These are phyloP conservation scores for Procambarus clarkii DNA, from an alignment of 1,140 invertebrate species.

Conservation along the genomic window DNA sequence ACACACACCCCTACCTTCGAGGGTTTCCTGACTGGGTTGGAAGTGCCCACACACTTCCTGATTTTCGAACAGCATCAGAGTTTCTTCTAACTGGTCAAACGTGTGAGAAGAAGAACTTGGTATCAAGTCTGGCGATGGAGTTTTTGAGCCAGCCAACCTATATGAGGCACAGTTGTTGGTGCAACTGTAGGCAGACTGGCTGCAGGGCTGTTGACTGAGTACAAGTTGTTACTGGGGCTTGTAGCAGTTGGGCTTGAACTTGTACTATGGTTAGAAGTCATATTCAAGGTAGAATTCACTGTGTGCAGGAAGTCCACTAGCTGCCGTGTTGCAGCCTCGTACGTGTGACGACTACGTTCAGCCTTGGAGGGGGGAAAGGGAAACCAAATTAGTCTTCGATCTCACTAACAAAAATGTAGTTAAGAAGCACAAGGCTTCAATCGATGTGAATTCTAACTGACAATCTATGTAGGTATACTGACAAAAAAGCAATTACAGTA, in stretches of 20 bases:
- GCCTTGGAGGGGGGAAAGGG: constrained; percentile 8
- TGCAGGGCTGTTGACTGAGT: background rate
- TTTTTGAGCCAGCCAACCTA: constrained; percentile 17
- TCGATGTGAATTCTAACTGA: background rate
- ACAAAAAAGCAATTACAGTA: no score
- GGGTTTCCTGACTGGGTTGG: constrained; percentile 50
- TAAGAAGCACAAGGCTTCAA: background rate
- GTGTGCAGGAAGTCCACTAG: constrained; percentile 59
- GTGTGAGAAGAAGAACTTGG: background rate
- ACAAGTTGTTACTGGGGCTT: constrained; percentile 27
- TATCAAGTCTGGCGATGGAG: background rate
- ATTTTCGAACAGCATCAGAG: constrained; percentile 33
- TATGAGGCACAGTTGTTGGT: constrained; percentile 33
- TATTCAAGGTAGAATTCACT: constrained; percentile 54
- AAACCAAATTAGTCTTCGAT: background rate
- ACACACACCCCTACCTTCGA: background rate
- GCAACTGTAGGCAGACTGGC: background rate
- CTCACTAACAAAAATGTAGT: no score
- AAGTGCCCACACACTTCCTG: constrained; percentile 58
- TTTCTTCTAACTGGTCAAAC: constrained; percentile 19
- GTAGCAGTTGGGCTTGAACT: constrained; percentile 14
- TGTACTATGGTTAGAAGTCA: constrained; percentile 1
- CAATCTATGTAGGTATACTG: no score
- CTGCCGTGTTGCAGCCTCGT: constrained; percentile 61
- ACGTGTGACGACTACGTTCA: constrained; percentile 59